Evolutionary conservation across 2,888 invertebrate species (phyloP), one percentile per base, ranked within the genome.

Genomic region (Thecophora atra): DNA sequence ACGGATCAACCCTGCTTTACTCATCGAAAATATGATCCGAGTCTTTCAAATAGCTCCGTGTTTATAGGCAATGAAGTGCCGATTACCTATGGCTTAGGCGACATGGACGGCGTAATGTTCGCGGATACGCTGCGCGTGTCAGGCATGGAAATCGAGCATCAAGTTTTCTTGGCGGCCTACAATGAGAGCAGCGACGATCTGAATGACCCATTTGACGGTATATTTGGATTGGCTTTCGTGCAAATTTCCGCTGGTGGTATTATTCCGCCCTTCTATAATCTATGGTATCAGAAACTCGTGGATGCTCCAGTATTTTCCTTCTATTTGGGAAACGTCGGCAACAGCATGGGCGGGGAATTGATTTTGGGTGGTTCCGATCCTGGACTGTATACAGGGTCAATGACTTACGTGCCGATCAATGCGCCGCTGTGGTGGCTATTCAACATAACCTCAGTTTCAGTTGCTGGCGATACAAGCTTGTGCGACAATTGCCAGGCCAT

Each of bases 131-230:
- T 30, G 8, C 30, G 30, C 8, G 76, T 82, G 21, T 95, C 92
- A 74, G 92, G 91, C 42, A 78, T 95, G 70, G 82, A 88, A 73
- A 91, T 97, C 69, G 87, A 88, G 78, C 87, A 88, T 71, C 96
- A 98, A 89, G 95, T 94, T n/a, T 99, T 99, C 88, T 98, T 95
- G 6, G 98, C 98, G 88, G 98, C 98, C 4, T 86, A 94, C 75
- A 91, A 91, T 78, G 97, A 99, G 88, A 97, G 98, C 73, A 87
- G 92, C 62, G 93, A 95, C 56, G 99, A 99, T 88, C 94, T 97
- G 30, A 96, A 96, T 69, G 97, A 97, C 76, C 97, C 96, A 88
- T 99, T 99, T 88, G 99, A 99, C 87, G 97, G 99, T 76, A 98
- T 99, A 82, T 89, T 99, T 76, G 98, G 98, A 77, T 91, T 98